Base-by-base conservation (phyloP, 1,140 invertebrate species). In the Mizuhopecten yessoensis region DNA sequence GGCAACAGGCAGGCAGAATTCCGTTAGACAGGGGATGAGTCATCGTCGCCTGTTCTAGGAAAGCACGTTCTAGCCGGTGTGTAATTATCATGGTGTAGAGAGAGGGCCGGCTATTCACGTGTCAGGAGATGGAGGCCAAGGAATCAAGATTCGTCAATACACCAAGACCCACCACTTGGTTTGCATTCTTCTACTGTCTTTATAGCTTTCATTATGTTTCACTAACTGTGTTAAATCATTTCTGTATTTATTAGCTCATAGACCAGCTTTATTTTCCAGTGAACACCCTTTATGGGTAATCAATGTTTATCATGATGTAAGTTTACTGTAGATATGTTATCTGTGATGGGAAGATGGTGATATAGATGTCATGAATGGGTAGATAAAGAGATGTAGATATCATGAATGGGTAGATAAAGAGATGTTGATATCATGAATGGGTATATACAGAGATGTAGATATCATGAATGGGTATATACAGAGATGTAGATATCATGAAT, bases 11-110 rank as follows among this genome's bases (percentile, higher is more conserved):
- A 29, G 57, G 29, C 23, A 29, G 57, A 75, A 75, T 75, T 75
- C 57, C 57, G 57, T 75, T 75, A 75, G 57, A n/a, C 57, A 75
- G 15, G 57, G 57, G 57, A 75, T 75, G 57, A 75, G 57, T 75
- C 57, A 75, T 75, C 23, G 5, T 17, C 29, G 57, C 23, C 57
- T 75, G 57, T 75, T 75, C 57, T n/a, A 75, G 57, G 57, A 75
- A 75, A 75, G 57, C 42, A 45, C 17, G 17, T 45, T 45, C 42
- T 45, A 45, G 42, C 57, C n/a, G 2, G 57, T 75, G 57, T 75
- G 57, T 75, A 75, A 75, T 75, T 75, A 75, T 75, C 57, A 75
- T 75, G 20, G 57, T 75, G 57, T 75, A 75, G 23, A 75, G 45
- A 49, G 57, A 75, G 23, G 57, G 57, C 15, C 3, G n/a, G 57